Base-by-base conservation (phyloP, 2,113 vertebrate genomes). In the Etia nguti region DNA sequence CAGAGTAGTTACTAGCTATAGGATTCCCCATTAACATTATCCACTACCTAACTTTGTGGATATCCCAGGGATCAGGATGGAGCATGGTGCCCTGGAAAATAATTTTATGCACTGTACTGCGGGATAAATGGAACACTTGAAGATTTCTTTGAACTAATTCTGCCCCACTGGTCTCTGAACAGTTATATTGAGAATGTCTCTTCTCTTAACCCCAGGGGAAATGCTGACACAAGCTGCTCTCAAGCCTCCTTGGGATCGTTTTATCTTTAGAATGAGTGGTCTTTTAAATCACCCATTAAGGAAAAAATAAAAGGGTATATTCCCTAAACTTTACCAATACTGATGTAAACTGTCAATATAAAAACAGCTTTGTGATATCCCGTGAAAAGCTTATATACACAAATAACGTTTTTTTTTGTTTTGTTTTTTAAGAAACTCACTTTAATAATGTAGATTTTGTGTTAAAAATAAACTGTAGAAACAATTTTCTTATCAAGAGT, bases 181-280 rank as follows among this genome's bases (percentile, higher is more conserved):
- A 24, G 31, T 75, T 54, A 84, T 84, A 90, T 89, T 75, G 80
- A 83, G 83, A 86, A 55, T 31, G 60, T 65, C 31, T 62, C 36
- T 79, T 55, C 54, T 57, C 46, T 90, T 85, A 87, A 85, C 36
- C 88, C 29, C 24, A 4, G 10, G 20, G 75, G 62, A 88, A 89
- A 79, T 73, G 86, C 86, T 92, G 87, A 90, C 77, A 81, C 31
- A 75, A 62, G 82, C 82, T 86, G 50, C 9, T 70, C 24, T 10
- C 3, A 1, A 18, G 60, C 22, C 73, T 52, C 59, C 2, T n/a
- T 11, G 56, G 77, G 34, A 87, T 79, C 26, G 1, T 48, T 65
- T 62, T 54, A 55, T 38, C 38, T 62, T 12, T 26, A 52, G 85
- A 86, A 80, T 50, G 2, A 65, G 12, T 18, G 11, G 52, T 79